Base-by-base conservation (phyloP, 2,888 invertebrate species). In the Pseudolycoriella hygida region DNA sequence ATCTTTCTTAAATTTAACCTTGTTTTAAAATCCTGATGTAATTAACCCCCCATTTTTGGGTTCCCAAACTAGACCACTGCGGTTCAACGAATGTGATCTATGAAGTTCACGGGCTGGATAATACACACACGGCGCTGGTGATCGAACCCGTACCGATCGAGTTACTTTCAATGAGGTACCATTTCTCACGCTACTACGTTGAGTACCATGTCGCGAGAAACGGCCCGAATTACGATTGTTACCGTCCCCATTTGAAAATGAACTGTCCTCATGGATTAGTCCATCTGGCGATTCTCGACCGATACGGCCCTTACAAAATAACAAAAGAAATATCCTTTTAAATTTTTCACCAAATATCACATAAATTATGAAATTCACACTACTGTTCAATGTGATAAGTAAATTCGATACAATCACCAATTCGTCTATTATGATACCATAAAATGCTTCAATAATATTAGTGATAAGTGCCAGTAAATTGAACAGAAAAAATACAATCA, bases 321-420 rank as follows among this genome's bases (percentile, higher is more conserved):
- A 72, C 63, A 80, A 71, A 53, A 86, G 67, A 63, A 90, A 88
- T 51, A 90, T 76, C 49, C 85, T 72, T 60, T 89, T 86, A 68
- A 96, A 96, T 63, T 96, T 94, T 62, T 94, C 89, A 2, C 96
- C 96, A 63, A 96, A 94, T 52, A 93, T 93, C 52, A 94, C 93
- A 69, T 97, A 97, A 55, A 97, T 92, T 52, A 97, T 79, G 64
- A 97, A 96, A 68, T 97, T 97, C 50, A 94, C 88, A 59, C 93
- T 92, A 58, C 93, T 93, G 70, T 97, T 97, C 61, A 96, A 80
- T 50, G 92, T 94, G 46, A 97, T 93, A 50, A 96, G 73, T 46
- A 96, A 75, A 67, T 97, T 96, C 59, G 86, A 88, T 32, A 76
- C 73, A 57, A 84, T 81, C 44, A 88, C 80, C 55, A 87, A 69